Percentiles rank a stretch among this genome's conserved stretches.
Conservation (phyloP, 1,140 invertebrate genomes). For the Drosophila albomicans region DNA sequence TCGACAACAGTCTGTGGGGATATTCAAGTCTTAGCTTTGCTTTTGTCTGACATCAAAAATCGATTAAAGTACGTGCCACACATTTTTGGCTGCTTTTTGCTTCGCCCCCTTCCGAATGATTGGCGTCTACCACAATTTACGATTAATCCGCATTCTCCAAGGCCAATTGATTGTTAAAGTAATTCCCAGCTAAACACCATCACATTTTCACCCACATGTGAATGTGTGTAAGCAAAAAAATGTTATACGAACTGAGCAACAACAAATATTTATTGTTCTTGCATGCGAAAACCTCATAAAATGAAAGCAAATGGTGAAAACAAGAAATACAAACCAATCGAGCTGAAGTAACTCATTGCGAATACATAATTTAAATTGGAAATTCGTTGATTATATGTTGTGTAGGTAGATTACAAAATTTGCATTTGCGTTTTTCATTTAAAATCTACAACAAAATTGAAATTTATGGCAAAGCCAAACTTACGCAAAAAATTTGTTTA, state of each 20-base stretch:
- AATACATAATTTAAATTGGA: slow-evolving; percentile 1
- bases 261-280: slow-evolving; percentile 29
- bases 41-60: slow-evolving; percentile 56
- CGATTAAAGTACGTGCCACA: slow-evolving; percentile 54
- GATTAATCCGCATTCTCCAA: slow-evolving; percentile 40
- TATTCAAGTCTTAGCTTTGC: slow-evolving; percentile 38
- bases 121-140: slow-evolving; percentile 12
- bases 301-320: background rate
- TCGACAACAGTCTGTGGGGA: slow-evolving; percentile 11
- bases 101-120: slow-evolving; percentile 51
- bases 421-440: too few relatives aligned
- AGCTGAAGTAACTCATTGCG: background rate
- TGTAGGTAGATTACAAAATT: too few relatives aligned
- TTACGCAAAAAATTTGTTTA: too few relatives aligned
- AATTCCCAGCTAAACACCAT: slow-evolving; percentile 56
- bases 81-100: slow-evolving; percentile 35
- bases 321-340: background rate
- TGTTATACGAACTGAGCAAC: background rate
- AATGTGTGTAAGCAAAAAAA: background rate
- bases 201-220: slow-evolving; percentile 23
- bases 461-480: too few relatives aligned
- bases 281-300: slow-evolving; percentile 57
- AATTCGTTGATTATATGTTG: background rate
- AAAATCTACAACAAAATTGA: too few relatives aligned
- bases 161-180: slow-evolving; percentile 23